Percentiles rank a stretch among this genome's conserved stretches.
Conservation (phyloP, 1,140 invertebrate species). For the Potamilus streckersoni region DNA sequence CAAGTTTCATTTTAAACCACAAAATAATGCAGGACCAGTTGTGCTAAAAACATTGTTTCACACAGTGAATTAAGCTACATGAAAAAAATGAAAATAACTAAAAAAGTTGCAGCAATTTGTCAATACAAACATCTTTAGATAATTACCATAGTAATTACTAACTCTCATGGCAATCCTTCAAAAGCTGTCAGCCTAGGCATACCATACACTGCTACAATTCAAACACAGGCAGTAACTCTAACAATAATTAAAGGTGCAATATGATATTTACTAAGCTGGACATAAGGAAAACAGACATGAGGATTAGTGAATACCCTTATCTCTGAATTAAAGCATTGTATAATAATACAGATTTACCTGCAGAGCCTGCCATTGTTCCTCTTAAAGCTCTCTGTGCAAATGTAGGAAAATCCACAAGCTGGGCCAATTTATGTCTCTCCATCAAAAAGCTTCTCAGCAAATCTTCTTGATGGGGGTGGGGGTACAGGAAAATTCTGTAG, state of each 20-base stretch:
- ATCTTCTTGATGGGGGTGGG: constrained; percentile 81
- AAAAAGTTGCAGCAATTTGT: no score
- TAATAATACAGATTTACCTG: constrained; percentile 64
- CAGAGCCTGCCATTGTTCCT: constrained; percentile 86
- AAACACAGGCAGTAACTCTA: not conserved
- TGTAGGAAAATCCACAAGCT: constrained; percentile 86
- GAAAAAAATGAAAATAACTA: no score
- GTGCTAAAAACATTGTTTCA: no score
- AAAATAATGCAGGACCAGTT: no score
- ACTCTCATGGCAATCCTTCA: not conserved
- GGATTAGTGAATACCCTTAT: not conserved
- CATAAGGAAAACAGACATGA: not conserved
- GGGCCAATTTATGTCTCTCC: constrained; percentile 81
- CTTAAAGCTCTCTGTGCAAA: constrained; percentile 90
- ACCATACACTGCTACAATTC: not conserved
- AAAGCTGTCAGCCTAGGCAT: not conserved
- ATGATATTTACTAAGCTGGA: not conserved
- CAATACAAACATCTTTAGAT: no score
- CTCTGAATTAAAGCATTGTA: no score
- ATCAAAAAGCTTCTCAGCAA: constrained; percentile 80
- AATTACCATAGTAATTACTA: no score
- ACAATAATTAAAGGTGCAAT: not conserved
- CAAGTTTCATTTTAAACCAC: no score
- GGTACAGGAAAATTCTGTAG: constrained; percentile 87
- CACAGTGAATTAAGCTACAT: no score